These are phyloP conservation scores for Geotrupes spiniger DNA, from an alignment of 2,888 invertebrate species.

Conservation along the genomic window DNA sequence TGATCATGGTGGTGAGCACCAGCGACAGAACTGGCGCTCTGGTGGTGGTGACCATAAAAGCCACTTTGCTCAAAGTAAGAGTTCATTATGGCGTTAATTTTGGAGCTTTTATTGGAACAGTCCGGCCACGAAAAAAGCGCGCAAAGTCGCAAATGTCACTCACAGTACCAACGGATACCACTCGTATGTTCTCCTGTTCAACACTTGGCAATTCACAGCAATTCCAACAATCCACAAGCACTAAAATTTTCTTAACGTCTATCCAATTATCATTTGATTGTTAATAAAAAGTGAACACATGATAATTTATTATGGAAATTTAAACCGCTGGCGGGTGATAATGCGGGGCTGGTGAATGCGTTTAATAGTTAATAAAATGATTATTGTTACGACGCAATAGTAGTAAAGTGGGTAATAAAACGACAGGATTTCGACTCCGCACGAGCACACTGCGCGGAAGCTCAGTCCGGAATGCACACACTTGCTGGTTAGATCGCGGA, in stretches of 20 bases:
- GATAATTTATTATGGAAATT: conserved; percentile 10
- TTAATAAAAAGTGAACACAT: conserved; percentile 17
- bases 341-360: conserved; percentile 26
- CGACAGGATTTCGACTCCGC: conserved; percentile 36
- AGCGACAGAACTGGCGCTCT: conserved; percentile 65
- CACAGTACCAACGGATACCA: conserved; percentile 1
- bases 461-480: conserved; percentile 56
- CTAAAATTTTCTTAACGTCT: conserved; percentile 11
- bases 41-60: conserved; percentile 90
- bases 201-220: conserved; percentile 6
- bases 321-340: conserved; percentile 21
- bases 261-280: conserved; percentile 12
- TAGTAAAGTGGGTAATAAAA: conserved; percentile 45
- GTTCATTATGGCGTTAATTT: conserved; percentile 66
- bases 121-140: conserved; percentile 8
- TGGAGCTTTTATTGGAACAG: conserved; percentile 31
- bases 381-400: conserved; percentile 49
- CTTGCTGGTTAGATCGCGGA: conserved; percentile 64
- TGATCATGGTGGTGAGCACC: conserved; percentile 65
- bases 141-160: conserved; percentile 11
- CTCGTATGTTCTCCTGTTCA: conserved; percentile 8
- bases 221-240: conserved; percentile 11
- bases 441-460: conserved; percentile 46
- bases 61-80: conserved; percentile 95
- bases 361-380: conserved; percentile 43